Evolutionary conservation across 2,888 invertebrate species (phyloP).

Genomic region (Notodonta ziczac): DNA sequence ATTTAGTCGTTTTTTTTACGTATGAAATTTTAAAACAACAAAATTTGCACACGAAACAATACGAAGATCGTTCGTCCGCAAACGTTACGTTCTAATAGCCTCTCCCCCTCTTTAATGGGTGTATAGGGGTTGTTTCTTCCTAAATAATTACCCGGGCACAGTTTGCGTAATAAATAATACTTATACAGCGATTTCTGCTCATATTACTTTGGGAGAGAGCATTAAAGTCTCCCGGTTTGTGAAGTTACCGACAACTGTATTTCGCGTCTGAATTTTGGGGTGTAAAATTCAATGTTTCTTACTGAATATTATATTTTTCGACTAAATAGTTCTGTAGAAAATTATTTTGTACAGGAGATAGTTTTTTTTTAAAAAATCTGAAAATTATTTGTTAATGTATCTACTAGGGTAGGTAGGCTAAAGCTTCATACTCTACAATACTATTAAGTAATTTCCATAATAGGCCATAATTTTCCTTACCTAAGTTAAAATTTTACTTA

Average conservation of each 20-base stretch:
- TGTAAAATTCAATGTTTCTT: constrained; percentile 2
- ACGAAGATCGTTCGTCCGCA: constrained; percentile 50
- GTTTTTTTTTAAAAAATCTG: no score
- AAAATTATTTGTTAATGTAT: no score
- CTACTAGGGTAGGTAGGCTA: no score
- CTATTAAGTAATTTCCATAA: no score
- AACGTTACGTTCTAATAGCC: constrained; percentile 49
- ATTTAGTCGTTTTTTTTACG: no score
- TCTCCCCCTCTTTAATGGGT: constrained; percentile 29
- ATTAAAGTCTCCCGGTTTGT: constrained; percentile 24
- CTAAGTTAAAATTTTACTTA: no score
- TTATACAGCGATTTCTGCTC: constrained; percentile 64
- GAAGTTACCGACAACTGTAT: constrained; percentile 4
- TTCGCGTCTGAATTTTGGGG: constrained; percentile 1
- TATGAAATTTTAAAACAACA: neutral
- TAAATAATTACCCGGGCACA: constrained; percentile 73
- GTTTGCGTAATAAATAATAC: constrained; percentile 78
- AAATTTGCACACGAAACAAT: constrained; percentile 24
- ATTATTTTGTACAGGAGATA: no score
- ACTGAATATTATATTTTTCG: constrained; percentile 3
- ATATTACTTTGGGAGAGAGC: constrained; percentile 33
- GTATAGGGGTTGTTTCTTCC: constrained; percentile 43
- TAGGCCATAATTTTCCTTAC: no score
- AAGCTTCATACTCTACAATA: no score
- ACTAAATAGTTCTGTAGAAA: no score